Conservation (phyloP, 2,113 vertebrate genomes). For the Hippotragus niger region DNA sequence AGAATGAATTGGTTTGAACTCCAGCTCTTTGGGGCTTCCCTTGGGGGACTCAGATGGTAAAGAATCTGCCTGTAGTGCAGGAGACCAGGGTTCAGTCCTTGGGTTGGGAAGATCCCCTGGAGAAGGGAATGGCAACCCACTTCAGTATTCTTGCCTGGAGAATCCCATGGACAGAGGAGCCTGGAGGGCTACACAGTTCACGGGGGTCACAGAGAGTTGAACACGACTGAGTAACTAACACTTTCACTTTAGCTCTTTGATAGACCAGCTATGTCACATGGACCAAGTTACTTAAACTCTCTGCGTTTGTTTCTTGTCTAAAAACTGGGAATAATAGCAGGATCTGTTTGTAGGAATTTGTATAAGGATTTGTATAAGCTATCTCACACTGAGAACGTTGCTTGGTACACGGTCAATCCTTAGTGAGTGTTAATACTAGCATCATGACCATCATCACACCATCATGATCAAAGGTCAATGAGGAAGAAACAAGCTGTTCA, state of each 20-base stretch:
- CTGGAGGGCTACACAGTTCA: neutral
- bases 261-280: neutral
- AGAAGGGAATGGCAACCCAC: neutral
- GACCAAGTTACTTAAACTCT: neutral
- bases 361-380: neutral
- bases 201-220: neutral
- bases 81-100: neutral
- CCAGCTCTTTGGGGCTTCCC: neutral
- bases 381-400: neutral
- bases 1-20: neutral
- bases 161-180: neutral
- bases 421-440: neutral
- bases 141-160: neutral
- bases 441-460: accelerated
- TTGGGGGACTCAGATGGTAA: neutral
- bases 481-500: neutral
- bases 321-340: neutral
- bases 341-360: neutral
- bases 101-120: neutral
- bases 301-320: neutral
- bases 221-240: neutral
- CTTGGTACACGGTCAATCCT: neutral
- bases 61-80: neutral
- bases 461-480: neutral
- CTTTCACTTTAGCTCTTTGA: neutral